Evolutionary conservation across 2,888 invertebrate species (phyloP), one percentile per base, ranked within the genome.

Genomic region (Physocephala rufipes): DNA sequence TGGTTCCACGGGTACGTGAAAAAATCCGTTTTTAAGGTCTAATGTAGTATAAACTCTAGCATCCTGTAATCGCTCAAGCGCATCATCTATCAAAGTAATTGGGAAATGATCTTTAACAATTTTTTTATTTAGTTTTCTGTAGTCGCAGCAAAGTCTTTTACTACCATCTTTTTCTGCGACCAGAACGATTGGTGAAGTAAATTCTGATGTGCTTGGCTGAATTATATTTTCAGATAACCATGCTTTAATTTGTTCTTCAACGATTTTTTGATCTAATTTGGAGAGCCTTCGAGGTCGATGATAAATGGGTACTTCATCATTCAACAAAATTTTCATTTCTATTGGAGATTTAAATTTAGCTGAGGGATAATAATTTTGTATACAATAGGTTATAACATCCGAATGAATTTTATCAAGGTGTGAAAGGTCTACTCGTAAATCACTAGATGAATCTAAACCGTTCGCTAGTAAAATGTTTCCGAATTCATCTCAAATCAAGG

Each of bases 281-380:
- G 51, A 51, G 7, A 53, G 51, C 5, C 53, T 16, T 28, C 53
- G 15, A 9, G 65, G n/a, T 13, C 30, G 16, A 30, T 53, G 12
- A 19, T 85, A 86, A 78, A 82, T 84, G 73, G 77, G 86, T 36
- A 9, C 4, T 9, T 36, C 36, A 9, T 36, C 36, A 36, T 9
- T 36, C 9, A 36, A 36, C 9, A 36, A 9, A 36, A 36, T 36
- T 36, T 36, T 36, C 36, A 36, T 36, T 36, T 36, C 5, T 36
- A 36, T 36, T 4, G 36, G 36, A 7, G 36, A 36, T 7, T 36
- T 36, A 36, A 9, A 36, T 36, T 36, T 36, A 7, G 5, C 9
- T 36, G 9, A 36, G 9, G 36, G 36, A 36, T 36, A 7, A 36
- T 36, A 36, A 36, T 36, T 36, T 9, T 36, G 5, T 36, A 36